Base-by-base conservation (phyloP, 92 coral and sea anemone genomes). In the Palythoa heliodiscus region DNA sequence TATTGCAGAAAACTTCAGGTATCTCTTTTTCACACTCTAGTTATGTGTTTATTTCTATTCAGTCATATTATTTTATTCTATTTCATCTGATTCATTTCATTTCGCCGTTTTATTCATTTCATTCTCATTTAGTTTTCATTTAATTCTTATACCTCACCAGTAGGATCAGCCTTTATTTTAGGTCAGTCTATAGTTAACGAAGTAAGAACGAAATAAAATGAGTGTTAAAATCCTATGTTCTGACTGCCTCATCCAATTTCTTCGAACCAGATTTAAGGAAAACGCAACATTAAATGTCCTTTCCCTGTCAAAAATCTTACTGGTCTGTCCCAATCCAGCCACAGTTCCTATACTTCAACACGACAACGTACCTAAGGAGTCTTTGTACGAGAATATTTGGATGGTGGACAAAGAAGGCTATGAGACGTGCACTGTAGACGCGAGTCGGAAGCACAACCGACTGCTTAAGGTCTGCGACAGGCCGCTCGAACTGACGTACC, bases 391-490 rank as follows among this genome's bases (percentile, higher is more conserved):
- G 39, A 79, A 79, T 22, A 66, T 79, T 50, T 79, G 84, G 84
- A 20, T 79, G 15, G 84, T 79, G 39, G 84, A 79, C 84, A 79
- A 23, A 24, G 22, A 79, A 64, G 63, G 84, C 43, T 79, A 79
- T 20, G 73, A 79, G 8, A 79, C 84, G 11, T 79, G 84, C 23
- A 79, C 84, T 0, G 84, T 47, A 1, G 43, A 79, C 40, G 47
- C 57, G 20, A 63, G 22, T 9, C 39, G 84, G 12, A 37, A 24
- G 2, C 73, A 43, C 23, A 79, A 64, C 84, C 22, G 74, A n/a
- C 84, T 13, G 11, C 73, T 79, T 11, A 64, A 63, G 24, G 37
- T 64, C 60, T 79, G 84, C 57, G 54, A 79, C 74, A 43, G 66
- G 22, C 84, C 84, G 14, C 73, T 47, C 6, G 23, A 79, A 6